Conservation (phyloP, 2,888 invertebrate genomes). For the Andrena marginata region DNA sequence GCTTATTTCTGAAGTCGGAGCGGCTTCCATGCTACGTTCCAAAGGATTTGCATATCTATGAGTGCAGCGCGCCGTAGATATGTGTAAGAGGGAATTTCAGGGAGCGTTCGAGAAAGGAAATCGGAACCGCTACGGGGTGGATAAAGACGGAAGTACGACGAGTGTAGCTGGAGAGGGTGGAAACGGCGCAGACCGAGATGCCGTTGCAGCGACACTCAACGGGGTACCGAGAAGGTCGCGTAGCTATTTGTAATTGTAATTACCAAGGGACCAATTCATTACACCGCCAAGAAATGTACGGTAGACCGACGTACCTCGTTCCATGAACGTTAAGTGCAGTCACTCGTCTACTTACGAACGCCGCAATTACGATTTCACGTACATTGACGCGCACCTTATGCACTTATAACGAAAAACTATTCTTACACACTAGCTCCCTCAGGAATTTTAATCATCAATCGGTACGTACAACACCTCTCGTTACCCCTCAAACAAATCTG, state of each 20-base stretch:
- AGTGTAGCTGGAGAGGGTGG: neutral
- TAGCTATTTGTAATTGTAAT: slow-evolving; percentile 74
- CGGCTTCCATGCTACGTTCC: slow-evolving; percentile 27
- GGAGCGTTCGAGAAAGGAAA: slow-evolving; percentile 26
- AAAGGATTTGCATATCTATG: slow-evolving; percentile 62
- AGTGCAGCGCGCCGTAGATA: slow-evolving; percentile 29
- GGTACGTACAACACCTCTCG: neutral
- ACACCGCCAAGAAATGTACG: slow-evolving; percentile 57
- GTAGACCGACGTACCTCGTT: slow-evolving; percentile 10
- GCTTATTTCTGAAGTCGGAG: slow-evolving; percentile 32
- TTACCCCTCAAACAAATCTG: neutral
- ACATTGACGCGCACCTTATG: neutral
- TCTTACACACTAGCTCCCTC: no score
- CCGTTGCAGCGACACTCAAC: slow-evolving; percentile 10
- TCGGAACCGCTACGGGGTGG: slow-evolving; percentile 22
- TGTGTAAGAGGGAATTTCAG: slow-evolving; percentile 20
- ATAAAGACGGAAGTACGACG: slow-evolving; percentile 29
- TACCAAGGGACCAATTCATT: slow-evolving; percentile 71
- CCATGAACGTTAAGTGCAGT: slow-evolving; percentile 22
- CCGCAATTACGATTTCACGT: slow-evolving; percentile 24
- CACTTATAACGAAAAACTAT: slow-evolving; percentile 3
- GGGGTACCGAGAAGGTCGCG: slow-evolving; percentile 42
- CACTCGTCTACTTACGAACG: slow-evolving; percentile 3
- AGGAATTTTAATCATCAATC: no score
- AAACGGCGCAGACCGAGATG: slow-evolving; percentile 19